A percentile compares a stretch with the other conserved stretches of the same genome.
Evolutionary conservation across 92 coral and sea anemone genomes (phyloP).

Genomic region (Phenganax subtilis): DNA sequence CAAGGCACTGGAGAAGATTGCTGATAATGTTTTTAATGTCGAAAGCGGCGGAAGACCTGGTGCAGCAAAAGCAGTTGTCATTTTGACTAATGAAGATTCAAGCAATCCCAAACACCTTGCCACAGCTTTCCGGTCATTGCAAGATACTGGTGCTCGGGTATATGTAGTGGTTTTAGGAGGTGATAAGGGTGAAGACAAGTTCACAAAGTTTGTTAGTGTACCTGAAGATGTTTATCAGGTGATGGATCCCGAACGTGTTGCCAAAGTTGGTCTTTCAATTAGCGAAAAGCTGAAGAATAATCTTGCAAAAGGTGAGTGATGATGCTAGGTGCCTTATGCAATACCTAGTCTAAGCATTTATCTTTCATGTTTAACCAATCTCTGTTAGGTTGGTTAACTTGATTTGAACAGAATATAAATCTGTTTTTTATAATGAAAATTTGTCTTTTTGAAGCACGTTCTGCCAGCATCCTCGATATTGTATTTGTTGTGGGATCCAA

Average conservation of each 20-base stretch:
- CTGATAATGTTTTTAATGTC: conserved; percentile 46
- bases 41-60: conserved; percentile 47
- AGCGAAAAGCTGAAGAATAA: conserved; percentile 26
- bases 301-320: conserved; percentile 23
- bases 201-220: conserved; percentile 47
- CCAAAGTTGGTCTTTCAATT: conserved; percentile 11
- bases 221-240: conserved; percentile 49
- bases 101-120: conserved; percentile 38
- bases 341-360: too few species aligned
- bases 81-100: conserved; percentile 62
- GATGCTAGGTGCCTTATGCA: not conserved
- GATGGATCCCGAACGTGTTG: not conserved
- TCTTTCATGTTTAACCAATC: not conserved
- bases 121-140: conserved; percentile 47
- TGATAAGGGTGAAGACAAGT: conserved; percentile 46
- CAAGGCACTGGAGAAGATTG: conserved; percentile 51
- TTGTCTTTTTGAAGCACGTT: conserved; percentile 6
- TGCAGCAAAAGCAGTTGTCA: conserved; percentile 62
- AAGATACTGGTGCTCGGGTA: conserved; percentile 54
- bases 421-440: not conserved
- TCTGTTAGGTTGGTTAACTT: not conserved
- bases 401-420: not conserved
- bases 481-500: conserved; percentile 36
- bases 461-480: conserved; percentile 18
- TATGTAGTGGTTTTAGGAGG: conserved; percentile 64